Percentiles rank a stretch among this genome's conserved stretches.
phyloP scores from a whole-genome alignment of 1,140 invertebrate species.

The Idris sp. region DNA sequence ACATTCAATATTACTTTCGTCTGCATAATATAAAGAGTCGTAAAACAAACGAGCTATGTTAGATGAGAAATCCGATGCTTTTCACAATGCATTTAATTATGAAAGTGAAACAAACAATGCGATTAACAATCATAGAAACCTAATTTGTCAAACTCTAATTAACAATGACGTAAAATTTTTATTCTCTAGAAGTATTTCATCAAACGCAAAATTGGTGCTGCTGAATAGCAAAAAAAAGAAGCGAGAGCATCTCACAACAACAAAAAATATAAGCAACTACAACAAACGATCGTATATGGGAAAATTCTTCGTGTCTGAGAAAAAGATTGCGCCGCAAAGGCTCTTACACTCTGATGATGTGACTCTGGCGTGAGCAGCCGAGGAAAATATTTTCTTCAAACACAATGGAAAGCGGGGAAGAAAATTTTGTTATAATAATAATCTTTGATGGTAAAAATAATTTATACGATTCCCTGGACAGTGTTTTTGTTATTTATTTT shows the following conservation, averaged over 20 bases:
- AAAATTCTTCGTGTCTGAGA: slow-evolving; percentile 24
- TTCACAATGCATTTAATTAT: slow-evolving; percentile 27
- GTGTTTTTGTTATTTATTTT: too few species aligned
- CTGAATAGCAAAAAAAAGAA: background rate
- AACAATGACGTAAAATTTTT: slow-evolving; percentile 35
- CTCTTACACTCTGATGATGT: slow-evolving; percentile 16
- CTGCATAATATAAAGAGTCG: slow-evolving; percentile 14
- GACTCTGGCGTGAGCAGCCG: background rate
- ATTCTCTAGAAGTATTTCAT: too few species aligned
- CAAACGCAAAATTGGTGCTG: background rate
- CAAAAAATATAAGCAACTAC: too few species aligned
- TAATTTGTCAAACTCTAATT: slow-evolving; percentile 44
- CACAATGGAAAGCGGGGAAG: slow-evolving; percentile 36
- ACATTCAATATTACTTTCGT: slow-evolving; percentile 22
- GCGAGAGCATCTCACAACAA: too few species aligned
- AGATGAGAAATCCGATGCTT: slow-evolving; percentile 27
- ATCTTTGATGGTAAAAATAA: slow-evolving; percentile 48
- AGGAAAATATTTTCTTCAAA: slow-evolving; percentile 33
- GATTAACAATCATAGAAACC: slow-evolving; percentile 29
- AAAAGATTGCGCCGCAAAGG: slow-evolving; percentile 29
- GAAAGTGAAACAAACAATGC: slow-evolving; percentile 49
- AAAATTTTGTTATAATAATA: slow-evolving; percentile 40
- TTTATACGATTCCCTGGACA: slow-evolving; percentile 47
- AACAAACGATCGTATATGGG: too few species aligned
- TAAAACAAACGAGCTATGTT: slow-evolving; percentile 5